Conservation (phyloP, 2,113 vertebrate genomes). For the Paraplagusia blochii region DNA sequence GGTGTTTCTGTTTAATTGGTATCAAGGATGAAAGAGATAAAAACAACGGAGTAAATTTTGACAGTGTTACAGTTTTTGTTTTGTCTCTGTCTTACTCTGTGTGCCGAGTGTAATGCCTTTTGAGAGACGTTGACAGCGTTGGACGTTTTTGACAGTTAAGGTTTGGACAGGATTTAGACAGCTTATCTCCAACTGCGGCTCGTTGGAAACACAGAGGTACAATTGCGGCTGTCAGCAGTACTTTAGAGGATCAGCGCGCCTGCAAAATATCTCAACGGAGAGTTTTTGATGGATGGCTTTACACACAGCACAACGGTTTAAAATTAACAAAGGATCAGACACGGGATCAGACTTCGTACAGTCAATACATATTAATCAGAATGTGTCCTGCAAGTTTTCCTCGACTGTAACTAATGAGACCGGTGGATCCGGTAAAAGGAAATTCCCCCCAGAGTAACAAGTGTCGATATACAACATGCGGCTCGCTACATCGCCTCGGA, state of each 20-base stretch:
- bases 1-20: neutral
- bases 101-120: neutral
- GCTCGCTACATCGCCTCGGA: neutral
- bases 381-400: neutral
- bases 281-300: neutral
- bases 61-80: neutral
- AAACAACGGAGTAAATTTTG: neutral
- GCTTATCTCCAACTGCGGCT: slow-evolving; percentile 1
- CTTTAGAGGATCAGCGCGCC: slow-evolving; percentile 1
- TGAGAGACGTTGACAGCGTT: neutral
- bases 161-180: slow-evolving; percentile 4
- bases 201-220: neutral
- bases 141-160: neutral
- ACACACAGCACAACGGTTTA: neutral
- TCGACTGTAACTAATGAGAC: neutral
- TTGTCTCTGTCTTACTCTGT: neutral
- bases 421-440: neutral
- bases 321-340: slow-evolving; percentile 1
- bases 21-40: neutral
- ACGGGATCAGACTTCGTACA: neutral
- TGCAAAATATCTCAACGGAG: neutral
- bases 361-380: neutral
- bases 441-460: neutral
- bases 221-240: slow-evolving; percentile 2
- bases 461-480: neutral